Evolutionary conservation across 2,888 invertebrate species (phyloP), one percentile per base, ranked within the genome.

Genomic region (Poecilobothrus nobilitatus): DNA sequence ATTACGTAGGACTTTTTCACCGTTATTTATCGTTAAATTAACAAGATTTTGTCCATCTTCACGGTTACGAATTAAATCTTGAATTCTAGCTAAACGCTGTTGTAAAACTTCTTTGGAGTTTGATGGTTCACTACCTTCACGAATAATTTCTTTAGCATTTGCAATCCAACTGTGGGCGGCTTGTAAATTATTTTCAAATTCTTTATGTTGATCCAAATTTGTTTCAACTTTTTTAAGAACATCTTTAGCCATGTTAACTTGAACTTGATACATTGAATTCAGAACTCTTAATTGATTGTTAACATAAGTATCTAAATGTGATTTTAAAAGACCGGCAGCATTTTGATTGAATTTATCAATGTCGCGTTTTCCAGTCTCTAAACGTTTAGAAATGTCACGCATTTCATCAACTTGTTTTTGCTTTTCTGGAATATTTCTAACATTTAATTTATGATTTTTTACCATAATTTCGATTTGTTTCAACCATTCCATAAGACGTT

Each of bases 391-490:
- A 22, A 95, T 89, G 72, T 89, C 89, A 79, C 89, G 86, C 37
- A 93, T 91, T 76, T 93, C 92, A 67, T 86, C 85, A 0, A 94
- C 93, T 83, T 94, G 94, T 71, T 90, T 92, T 72, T 88, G 87
- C 77, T 95, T 95, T 75, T 95, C 95, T 66, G 87, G 86, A 1
- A 93, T 84, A 68, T 89, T 92, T 33, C 91, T 85, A 15, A 94
- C 83, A 27, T 92, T 90, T 33, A 92, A 87, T 80, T 95, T 95
- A 75, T 95, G 92, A 69, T 93, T 92, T 79, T 95, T 95, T 15
- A 94, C 91, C 10, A 94, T 85, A 75, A 94, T 93, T 75, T 95
- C 94, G 76, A 92, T 92, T 79, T 95, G 94, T 76, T 95, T 95
- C 41, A 95, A 81, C 95, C 95, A 95, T 79, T 95, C 95, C 67